Evolutionary conservation across 2,888 invertebrate species (phyloP).

Genomic region (Pseudoips prasinana): DNA sequence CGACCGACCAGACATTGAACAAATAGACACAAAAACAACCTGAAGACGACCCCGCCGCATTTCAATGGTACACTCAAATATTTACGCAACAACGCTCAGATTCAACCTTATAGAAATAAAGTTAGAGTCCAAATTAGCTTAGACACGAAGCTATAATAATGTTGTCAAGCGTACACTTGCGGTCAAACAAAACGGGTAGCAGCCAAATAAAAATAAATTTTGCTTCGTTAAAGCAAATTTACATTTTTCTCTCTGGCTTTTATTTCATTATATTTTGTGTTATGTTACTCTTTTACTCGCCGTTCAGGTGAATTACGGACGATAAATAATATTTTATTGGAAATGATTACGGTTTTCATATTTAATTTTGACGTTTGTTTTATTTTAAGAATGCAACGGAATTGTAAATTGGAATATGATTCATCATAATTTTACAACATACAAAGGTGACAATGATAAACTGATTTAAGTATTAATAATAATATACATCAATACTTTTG

Average conservation of each 20-base stretch:
- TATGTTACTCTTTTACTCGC: constrained; percentile 38
- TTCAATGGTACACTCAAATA: constrained; percentile 30
- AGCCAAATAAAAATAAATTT: constrained; percentile 57
- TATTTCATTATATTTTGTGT: constrained; percentile 54
- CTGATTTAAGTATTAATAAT: no score
- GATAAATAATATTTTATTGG: constrained; percentile 46
- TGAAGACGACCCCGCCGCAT: constrained; percentile 36
- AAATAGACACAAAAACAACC: constrained; percentile 46
- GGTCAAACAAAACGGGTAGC: constrained; percentile 38
- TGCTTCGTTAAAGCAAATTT: constrained; percentile 73
- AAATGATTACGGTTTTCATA: constrained; percentile 38
- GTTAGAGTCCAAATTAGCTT: constrained; percentile 20
- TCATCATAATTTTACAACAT: no score
- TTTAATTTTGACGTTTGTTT: constrained; percentile 10
- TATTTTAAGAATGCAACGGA: constrained; percentile 1
- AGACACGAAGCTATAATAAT: constrained; percentile 19
- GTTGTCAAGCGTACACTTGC: constrained; percentile 40
- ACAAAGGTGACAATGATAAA: no score
- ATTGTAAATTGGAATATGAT: background rate
- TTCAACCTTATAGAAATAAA: constrained; percentile 13
- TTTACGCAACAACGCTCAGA: constrained; percentile 12
- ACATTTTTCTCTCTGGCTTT: constrained; percentile 59
- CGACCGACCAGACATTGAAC: constrained; percentile 38
- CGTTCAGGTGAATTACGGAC: constrained; percentile 32
- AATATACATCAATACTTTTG: no score